Evolutionary conservation across 2,888 invertebrate species (phyloP).

Genomic region (Microctonus hyperodae): DNA sequence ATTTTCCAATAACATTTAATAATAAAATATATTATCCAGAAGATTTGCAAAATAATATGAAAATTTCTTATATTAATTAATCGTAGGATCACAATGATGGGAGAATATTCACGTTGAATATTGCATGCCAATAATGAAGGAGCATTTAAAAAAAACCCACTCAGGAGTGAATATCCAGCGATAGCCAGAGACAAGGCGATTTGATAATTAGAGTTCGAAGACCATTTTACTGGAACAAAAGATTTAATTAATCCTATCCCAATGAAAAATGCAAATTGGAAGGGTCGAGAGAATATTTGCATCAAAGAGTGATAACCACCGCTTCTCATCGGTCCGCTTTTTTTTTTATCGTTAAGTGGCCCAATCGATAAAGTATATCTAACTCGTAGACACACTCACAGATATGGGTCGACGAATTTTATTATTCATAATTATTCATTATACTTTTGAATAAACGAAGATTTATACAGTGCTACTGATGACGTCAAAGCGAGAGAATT

Average conservation of each 20-base stretch:
- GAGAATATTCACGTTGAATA: not conserved
- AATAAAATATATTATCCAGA: no score
- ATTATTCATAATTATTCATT: not conserved
- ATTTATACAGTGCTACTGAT: not conserved
- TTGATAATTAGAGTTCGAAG: slow-evolving; percentile 34
- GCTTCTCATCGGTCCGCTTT: not conserved
- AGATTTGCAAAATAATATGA: not conserved
- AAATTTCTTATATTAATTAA: not conserved
- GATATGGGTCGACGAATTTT: not conserved
- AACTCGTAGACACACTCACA: not conserved
- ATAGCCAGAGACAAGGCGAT: slow-evolving; percentile 2
- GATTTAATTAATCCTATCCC: slow-evolving; percentile 37
- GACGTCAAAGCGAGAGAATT: not conserved
- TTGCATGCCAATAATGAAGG: not conserved
- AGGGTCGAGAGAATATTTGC: slow-evolving; percentile 22
- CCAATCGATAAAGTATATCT: slow-evolving; percentile 4
- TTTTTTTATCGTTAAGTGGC: not conserved
- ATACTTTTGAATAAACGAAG: not conserved
- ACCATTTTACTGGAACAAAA: slow-evolving; percentile 23
- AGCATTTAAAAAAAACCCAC: not conserved
- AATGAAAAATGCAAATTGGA: slow-evolving; percentile 36
- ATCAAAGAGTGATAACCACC: slow-evolving; percentile 15
- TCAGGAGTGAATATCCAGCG: not conserved
- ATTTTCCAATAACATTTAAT: not conserved
- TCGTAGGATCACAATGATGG: not conserved